phyloP scores from a whole-genome alignment of 2,888 invertebrate species.

The Poecilus cupreus region DNA sequence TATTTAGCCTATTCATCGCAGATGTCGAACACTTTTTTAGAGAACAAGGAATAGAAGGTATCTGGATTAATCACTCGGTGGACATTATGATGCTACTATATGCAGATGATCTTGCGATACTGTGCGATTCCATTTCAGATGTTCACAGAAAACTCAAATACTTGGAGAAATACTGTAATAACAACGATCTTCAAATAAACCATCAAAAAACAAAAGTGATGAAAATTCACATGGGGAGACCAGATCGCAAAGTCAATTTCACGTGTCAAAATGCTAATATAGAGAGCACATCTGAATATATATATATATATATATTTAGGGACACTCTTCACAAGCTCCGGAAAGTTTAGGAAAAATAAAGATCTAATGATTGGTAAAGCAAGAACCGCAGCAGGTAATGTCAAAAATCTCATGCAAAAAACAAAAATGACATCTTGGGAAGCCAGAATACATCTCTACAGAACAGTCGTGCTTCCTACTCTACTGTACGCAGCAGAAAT shows the following conservation, averaged over 20 bases:
- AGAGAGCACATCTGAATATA: neutral
- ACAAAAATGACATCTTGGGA: slow-evolving; percentile 9
- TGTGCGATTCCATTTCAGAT: too few species aligned
- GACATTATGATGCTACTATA: neutral
- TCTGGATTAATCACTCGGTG: neutral
- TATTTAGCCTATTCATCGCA: neutral
- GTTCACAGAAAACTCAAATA: neutral
- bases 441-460: neutral
- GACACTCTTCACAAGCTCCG: neutral
- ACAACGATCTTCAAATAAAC: neutral
- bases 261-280: neutral
- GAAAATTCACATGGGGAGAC: neutral
- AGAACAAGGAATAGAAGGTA: neutral
- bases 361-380: neutral
- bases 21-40: neutral
- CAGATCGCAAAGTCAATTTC: neutral
- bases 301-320: neutral
- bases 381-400: neutral
- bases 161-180: neutral
- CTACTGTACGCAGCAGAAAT: neutral
- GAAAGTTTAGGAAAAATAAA: neutral
- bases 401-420: neutral
- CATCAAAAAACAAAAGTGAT: neutral
- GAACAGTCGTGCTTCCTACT: neutral
- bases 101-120: neutral